Percentiles rank a stretch among this genome's conserved stretches.
phyloP scores from a whole-genome alignment of 2,888 invertebrate genomes.

The Drosophila limbata region DNA sequence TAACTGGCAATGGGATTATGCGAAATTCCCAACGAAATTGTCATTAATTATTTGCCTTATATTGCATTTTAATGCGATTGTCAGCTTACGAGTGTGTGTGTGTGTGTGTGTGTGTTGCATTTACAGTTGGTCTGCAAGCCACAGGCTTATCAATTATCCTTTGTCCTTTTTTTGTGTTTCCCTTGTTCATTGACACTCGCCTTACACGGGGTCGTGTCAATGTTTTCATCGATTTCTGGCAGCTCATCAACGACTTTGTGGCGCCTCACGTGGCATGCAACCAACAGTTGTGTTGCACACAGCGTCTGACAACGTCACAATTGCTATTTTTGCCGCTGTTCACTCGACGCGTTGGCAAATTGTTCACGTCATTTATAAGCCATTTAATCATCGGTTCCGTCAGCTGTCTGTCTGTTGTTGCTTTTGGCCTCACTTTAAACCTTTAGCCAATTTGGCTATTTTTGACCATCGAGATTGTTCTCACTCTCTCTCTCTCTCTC shows the following conservation, averaged over 20 bases:
- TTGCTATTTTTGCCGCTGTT: conserved; percentile 46
- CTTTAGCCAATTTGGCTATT: conserved; percentile 39
- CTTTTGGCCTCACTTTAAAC: conserved; percentile 56
- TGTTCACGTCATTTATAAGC: conserved; percentile 72
- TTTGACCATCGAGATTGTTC: conserved; percentile 22
- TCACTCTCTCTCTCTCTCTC: not conserved
- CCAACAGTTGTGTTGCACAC: conserved; percentile 12
- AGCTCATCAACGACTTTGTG: not conserved
- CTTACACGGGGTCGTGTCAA: conserved; percentile 11
- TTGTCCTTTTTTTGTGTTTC: conserved; percentile 2
- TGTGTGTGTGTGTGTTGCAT: not conserved
- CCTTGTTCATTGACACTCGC: conserved; percentile 22
- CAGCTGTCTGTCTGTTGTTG: conserved; percentile 58
- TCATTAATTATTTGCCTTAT: conserved; percentile 44
- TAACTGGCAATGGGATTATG: conserved; percentile 33
- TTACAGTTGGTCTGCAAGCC: conserved; percentile 32
- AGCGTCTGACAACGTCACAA: not conserved
- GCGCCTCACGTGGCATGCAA: conserved; percentile 31
- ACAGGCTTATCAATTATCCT: conserved; percentile 58
- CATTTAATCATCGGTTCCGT: conserved; percentile 76
- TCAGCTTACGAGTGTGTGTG: not conserved
- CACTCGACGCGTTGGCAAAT: conserved; percentile 45
- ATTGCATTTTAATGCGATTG: conserved; percentile 45
- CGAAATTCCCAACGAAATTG: conserved; percentile 31
- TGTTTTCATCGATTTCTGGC: conserved; percentile 7